A percentile compares a stretch with the other conserved stretches of the same genome.
Evolutionary conservation across 2,888 invertebrate genomes (phyloP).

Genomic region (Ferrisia virgata): DNA sequence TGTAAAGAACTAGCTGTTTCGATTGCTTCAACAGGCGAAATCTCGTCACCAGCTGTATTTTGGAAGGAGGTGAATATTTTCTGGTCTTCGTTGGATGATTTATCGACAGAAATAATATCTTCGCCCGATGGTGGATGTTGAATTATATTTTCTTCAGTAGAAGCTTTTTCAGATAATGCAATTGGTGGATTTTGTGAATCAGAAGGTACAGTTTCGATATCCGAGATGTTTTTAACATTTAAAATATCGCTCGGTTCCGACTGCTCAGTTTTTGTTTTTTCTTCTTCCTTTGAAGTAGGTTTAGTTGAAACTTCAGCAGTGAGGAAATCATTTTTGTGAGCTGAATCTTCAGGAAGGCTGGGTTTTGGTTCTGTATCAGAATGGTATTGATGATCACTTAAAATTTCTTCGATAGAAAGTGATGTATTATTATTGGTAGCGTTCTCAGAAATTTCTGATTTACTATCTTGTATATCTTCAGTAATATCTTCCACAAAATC

Average conservation of each 20-base stretch:
- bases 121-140: neutral
- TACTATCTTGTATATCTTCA: constrained; percentile 14
- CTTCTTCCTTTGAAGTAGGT: neutral
- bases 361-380: neutral
- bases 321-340: neutral
- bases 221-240: constrained; percentile 24
- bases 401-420: constrained; percentile 27
- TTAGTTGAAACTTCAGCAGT: neutral
- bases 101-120: neutral
- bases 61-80: neutral
- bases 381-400: neutral
- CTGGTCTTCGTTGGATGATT: neutral
- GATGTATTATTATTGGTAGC: constrained; percentile 19
- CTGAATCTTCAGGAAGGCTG: neutral
- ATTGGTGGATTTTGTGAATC: neutral
- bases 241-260: neutral
- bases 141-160: neutral
- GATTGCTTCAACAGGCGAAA: neutral
- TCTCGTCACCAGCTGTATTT: neutral
- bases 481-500: constrained; percentile 38
- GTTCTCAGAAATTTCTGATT: constrained; percentile 34
- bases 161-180: neutral
- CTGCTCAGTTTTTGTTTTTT: neutral
- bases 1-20: neutral
- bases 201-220: constrained; percentile 8